Evolutionary conservation across 2,888 invertebrate species (phyloP), one percentile per base, ranked within the genome.

Genomic region (Stenotaenia linearis): DNA sequence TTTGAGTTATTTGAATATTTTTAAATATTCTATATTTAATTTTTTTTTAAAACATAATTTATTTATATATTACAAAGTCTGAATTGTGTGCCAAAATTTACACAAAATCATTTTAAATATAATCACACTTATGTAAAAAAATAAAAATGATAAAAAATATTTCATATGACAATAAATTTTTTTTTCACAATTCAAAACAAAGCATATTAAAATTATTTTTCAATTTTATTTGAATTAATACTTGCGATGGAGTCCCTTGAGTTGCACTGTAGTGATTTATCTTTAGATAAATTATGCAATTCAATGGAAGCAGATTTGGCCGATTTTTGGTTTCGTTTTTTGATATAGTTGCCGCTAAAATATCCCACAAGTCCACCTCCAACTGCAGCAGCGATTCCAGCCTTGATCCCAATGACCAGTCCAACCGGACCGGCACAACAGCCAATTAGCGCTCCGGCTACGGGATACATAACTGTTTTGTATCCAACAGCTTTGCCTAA

Each of bases 361-460:
- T 75, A 75, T 4, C 77, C 77, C 4, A 77, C 3, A 12, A 37
- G 9, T 5, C 45, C 12, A 0, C 77, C 37, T 1, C 37, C 77
- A 25, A 45, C 40, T 6, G 40, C 77, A 0, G 77, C 77, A 18
- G 45, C 37, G 6, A 37, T n/a, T 5, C 77, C 77, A 6, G 21
- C n/a, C 32, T 77, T 77, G 21, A 77, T 0, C 1, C 77, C 77
- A 10, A 40, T 40, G 4, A 77, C 15, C 0, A 77, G 23, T 6
- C 77, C 77, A 6, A 77, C 45, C 15, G 77, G 77, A 4, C 77
- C 77, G 10, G 77, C 77, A 15, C 37, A 32, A 23, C 77, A 77
- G 0, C 77, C 77, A 45, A 77, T 45, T 12, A 45, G 21, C 3
- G 77, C 77, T 1, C 77, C 77, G n/a, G 45, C 23, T 7, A 77